Base-by-base conservation (phyloP, 2,797 vertebrate species). In the Limosa lapponica region DNA sequence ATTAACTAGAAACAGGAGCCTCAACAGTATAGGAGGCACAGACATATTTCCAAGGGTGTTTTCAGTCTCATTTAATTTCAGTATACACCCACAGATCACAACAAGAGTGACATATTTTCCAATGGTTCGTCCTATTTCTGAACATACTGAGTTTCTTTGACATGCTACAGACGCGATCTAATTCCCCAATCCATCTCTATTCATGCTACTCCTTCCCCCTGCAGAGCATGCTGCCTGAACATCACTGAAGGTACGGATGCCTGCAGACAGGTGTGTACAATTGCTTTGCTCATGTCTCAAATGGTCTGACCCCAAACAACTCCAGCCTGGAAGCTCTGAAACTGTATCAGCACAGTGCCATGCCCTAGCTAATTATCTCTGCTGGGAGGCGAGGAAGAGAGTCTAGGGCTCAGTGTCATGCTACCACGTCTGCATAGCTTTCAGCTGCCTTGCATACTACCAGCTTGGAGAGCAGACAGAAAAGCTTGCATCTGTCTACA, bases 31-130 rank as follows among this genome's bases (percentile, higher is more conserved):
- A 91, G 91, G 89, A 94, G 49, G 75, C 34, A 44, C 59, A 95
- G 80, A 92, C 34, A 61, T 23, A 82, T 77, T 89, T 85, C 67
- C 39, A 49, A 84, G 49, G 41, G 71, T 77, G 64, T 85, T 94
- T 95, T 94, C 90, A 77, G 88, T 80, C 74, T 93, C 54, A 67
- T 87, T 81, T 69, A 30, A 90, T 91, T 93, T 92, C 90, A 87
- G 59, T 49, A 61, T 77, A 93, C 91, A 59, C 67, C 83, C 86
- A 96, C 92, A 87, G 86, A 85, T 82, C 30, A 57, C 28, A 88
- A 83, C 36, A 75, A 84, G n/a, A 81, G n/a, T 30, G 48, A 88
- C 44, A 61, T 81, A 74, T 81, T 83, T 93, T 94, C 87, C 82
- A 94, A 13, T 8, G 49, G 82, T 58, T 90, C 69, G 72, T 54